Evolutionary conservation across 2,113 vertebrate species (phyloP).

Genomic region (Calonectris borealis): DNA sequence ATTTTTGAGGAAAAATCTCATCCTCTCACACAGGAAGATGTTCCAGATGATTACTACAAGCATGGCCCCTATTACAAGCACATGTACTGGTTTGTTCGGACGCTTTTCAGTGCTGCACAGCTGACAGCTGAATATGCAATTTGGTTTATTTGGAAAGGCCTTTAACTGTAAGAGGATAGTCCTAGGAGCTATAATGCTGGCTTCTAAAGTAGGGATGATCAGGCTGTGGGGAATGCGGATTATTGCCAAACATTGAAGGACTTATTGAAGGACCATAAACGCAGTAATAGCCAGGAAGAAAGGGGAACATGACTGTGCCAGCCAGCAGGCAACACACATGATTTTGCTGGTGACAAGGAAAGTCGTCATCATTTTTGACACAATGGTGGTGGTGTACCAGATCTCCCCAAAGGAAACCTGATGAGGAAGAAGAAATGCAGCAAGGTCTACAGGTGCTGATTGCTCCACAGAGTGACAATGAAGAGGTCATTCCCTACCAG

Average conservation of each 20-base stretch:
- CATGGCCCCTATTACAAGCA: constrained; percentile 76
- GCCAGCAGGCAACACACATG: neutral
- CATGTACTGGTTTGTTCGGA: constrained; percentile 74
- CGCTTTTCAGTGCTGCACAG: constrained; percentile 75
- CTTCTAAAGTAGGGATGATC: neutral
- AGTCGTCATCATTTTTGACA: neutral
- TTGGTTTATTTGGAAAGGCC: neutral
- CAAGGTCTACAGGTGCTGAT: neutral
- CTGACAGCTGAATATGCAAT: constrained; percentile 77
- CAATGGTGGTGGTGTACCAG: neutral
- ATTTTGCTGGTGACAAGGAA: neutral
- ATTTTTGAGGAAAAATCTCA: neutral
- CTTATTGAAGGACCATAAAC: neutral
- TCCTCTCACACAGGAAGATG: constrained; percentile 42
- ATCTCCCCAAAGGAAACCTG: neutral
- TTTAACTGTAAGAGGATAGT: neutral
- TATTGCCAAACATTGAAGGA: neutral
- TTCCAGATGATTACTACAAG: constrained; percentile 73
- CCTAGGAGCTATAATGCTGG: neutral
- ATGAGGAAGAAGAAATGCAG: neutral
- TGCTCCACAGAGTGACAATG: neutral
- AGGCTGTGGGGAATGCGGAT: no score
- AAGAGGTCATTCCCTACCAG: neutral
- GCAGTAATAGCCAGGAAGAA: neutral
- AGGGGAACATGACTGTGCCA: neutral